Percentiles rank a stretch among this genome's conserved stretches.
These are phyloP conservation scores for Agelastica alni DNA, from an alignment of 2,888 invertebrate genomes.

Conservation along the genomic window DNA sequence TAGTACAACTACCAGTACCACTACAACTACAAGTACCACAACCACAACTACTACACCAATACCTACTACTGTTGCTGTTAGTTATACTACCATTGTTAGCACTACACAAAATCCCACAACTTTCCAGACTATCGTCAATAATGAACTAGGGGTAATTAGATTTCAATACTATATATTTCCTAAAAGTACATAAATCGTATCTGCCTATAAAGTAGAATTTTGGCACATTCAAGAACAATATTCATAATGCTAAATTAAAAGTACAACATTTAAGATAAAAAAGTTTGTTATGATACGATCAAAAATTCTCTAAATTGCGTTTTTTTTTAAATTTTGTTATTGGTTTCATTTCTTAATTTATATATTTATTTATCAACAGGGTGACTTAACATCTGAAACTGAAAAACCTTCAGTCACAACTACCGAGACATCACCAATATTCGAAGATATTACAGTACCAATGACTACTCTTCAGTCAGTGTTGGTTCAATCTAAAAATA, in stretches of 20 bases:
- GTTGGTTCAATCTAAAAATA: conserved; percentile 6
- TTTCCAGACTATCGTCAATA: conserved; percentile 40
- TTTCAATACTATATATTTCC: too few relatives aligned
- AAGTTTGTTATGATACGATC: too few relatives aligned
- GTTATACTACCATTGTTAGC: conserved; percentile 27
- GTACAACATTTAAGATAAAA: too few relatives aligned
- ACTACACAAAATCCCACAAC: conserved; percentile 33
- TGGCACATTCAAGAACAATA: too few relatives aligned
- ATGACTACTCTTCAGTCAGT: conserved; percentile 26
- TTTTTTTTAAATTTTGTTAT: too few relatives aligned
- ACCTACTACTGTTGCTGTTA: conserved; percentile 25
- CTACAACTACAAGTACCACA: conserved; percentile 39
- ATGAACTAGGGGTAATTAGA: conserved; percentile 32
- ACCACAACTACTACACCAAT: conserved; percentile 40
- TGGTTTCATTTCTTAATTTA: too few relatives aligned
- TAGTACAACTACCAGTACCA: conserved; percentile 12
- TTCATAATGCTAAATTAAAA: too few relatives aligned
- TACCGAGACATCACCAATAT: conserved; percentile 17
- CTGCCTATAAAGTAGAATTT: too few relatives aligned
- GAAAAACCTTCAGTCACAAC: conserved; percentile 34
- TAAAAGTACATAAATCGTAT: too few relatives aligned
- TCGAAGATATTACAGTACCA: conserved; percentile 31
- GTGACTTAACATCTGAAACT: conserved; percentile 35
- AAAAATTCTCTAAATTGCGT: too few relatives aligned
- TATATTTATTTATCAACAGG: conserved; percentile 27